These are phyloP conservation scores for Megaustenia siamemsis DNA, from an alignment of 2,888 invertebrate species.

Conservation along the genomic window DNA sequence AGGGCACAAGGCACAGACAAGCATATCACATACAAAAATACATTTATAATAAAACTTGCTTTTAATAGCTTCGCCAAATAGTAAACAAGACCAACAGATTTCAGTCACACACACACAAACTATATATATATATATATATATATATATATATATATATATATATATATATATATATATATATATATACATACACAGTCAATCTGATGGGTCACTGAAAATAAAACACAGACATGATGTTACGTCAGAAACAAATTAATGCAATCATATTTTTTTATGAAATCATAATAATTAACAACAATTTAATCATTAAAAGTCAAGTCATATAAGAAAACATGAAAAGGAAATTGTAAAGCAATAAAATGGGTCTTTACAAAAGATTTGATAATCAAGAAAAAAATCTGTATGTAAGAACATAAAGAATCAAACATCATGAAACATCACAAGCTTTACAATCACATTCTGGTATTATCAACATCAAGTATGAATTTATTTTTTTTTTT, in stretches of 20 bases:
- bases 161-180: too few relatives aligned
- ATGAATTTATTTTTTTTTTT: not conserved
- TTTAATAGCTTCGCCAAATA: too few relatives aligned
- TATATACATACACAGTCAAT: too few relatives aligned
- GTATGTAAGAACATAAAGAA: not conserved
- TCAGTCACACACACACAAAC: not conserved
- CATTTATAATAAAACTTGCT: not conserved
- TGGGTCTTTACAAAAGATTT: not conserved
- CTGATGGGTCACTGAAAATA: too few relatives aligned
- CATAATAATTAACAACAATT: too few relatives aligned
- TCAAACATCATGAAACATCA: not conserved
- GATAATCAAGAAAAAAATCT: too few relatives aligned
- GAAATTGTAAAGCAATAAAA: not conserved
- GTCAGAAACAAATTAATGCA: too few relatives aligned
- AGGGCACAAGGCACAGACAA: constrained; percentile 48
- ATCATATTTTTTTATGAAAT: too few relatives aligned
- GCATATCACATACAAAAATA: constrained; percentile 37
- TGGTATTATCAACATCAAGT: not conserved
- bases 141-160: too few relatives aligned
- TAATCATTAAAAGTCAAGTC: too few relatives aligned
- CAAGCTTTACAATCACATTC: not conserved
- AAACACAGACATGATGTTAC: too few relatives aligned
- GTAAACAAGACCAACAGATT: not conserved
- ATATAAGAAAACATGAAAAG: not conserved
- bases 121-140: too few relatives aligned